Percentiles rank a stretch among this genome's conserved stretches.
Evolutionary conservation across 2,113 vertebrate species (phyloP).

Genomic region (Periophthalmodon schlosseri): DNA sequence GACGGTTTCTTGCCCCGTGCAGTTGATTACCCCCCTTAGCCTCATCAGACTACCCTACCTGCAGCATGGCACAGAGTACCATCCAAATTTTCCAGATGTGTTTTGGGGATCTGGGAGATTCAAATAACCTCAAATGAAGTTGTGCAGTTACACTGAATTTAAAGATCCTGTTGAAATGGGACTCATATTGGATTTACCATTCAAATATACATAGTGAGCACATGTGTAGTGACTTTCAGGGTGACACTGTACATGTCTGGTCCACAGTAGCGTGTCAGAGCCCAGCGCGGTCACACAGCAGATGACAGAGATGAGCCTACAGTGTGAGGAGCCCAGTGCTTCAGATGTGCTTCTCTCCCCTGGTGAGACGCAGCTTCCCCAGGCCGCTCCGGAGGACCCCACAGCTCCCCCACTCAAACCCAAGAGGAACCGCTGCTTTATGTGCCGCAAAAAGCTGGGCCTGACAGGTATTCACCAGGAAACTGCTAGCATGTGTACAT

Average conservation of each 20-base stretch:
- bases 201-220: too few species aligned
- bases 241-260: not conserved
- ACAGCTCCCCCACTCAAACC: constrained; percentile 80
- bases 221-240: not conserved
- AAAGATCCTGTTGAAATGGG: too few species aligned
- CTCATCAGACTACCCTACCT: too few species aligned
- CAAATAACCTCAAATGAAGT: too few species aligned
- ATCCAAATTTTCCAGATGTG: too few species aligned
- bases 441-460: constrained; percentile 96
- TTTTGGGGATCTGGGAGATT: too few species aligned
- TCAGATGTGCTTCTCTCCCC: constrained; percentile 54
- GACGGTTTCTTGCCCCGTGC: too few species aligned
- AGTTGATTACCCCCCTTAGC: too few species aligned
- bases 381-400: constrained; percentile 63
- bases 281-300: constrained; percentile 92
- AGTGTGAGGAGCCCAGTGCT: constrained; percentile 76
- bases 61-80: too few species aligned
- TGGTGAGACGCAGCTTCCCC: constrained; percentile 71
- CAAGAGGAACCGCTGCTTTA: constrained; percentile 97
- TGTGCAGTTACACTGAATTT: too few species aligned
- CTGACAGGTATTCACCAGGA: constrained; percentile 81
- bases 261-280: constrained; percentile 42
- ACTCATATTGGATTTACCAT: too few species aligned
- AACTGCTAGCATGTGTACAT: constrained; percentile 52
- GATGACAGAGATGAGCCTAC: constrained; percentile 99